A percentile compares a stretch with the other conserved stretches of the same genome.
phyloP scores from a whole-genome alignment of 2,888 invertebrate genomes.

The Habrosyne pyritoides region DNA sequence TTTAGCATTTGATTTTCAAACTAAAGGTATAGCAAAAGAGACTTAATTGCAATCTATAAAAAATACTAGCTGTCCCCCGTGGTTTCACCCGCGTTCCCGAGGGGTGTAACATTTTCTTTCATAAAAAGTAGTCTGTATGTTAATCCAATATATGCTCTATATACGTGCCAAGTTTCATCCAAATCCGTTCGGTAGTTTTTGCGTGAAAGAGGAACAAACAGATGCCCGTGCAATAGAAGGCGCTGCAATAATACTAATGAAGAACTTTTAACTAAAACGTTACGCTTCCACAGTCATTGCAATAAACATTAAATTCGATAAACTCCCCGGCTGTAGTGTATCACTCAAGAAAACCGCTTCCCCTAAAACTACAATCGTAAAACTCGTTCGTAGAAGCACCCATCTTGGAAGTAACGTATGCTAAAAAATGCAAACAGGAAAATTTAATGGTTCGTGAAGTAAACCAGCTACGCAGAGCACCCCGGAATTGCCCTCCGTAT shows the following conservation, averaged over 20 bases:
- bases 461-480: conserved; percentile 69
- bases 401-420: conserved; percentile 77
- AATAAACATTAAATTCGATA: conserved; percentile 51
- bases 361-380: conserved; percentile 77
- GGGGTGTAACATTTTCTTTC: too few species aligned
- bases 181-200: too few species aligned
- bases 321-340: conserved; percentile 40
- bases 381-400: conserved; percentile 51
- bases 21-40: too few species aligned
- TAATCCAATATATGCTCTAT: too few species aligned
- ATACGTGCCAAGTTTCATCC: too few species aligned
- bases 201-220: too few species aligned
- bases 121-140: too few species aligned
- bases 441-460: conserved; percentile 83
- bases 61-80: too few species aligned
- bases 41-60: too few species aligned
- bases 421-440: conserved; percentile 83
- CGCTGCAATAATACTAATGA: neutral
- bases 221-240: neutral
- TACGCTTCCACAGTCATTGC: conserved; percentile 38
- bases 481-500: conserved; percentile 69
- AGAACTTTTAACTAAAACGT: conserved; percentile 19
- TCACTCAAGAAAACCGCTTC: conserved; percentile 44
- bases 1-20: too few species aligned
- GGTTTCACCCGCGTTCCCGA: too few species aligned